Percentiles rank a stretch among this genome's conserved stretches.
phyloP scores from a whole-genome alignment of 2,888 invertebrate genomes.

The Rhamphomyia laevipes region DNA sequence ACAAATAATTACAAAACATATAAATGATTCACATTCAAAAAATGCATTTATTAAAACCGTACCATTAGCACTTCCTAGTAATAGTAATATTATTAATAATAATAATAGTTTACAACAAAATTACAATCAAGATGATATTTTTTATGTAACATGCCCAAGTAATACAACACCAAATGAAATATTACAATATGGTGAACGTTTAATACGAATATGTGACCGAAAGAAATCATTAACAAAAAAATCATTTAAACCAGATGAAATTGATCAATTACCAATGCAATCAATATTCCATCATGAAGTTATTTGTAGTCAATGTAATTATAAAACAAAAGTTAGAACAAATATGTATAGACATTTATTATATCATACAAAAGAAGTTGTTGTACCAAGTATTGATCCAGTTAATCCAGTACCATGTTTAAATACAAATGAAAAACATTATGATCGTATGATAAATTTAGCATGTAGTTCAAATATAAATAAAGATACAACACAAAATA shows the following conservation, averaged over 20 bases:
- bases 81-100: slow-evolving; percentile 1
- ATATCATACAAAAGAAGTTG: slow-evolving; percentile 45
- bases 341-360: slow-evolving; percentile 62
- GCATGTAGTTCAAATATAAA: slow-evolving; percentile 51
- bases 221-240: slow-evolving; percentile 23
- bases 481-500: slow-evolving; percentile 20
- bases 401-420: slow-evolving; percentile 74
- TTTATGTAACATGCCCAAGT: slow-evolving; percentile 40
- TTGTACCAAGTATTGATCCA: slow-evolving; percentile 54
- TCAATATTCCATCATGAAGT: slow-evolving; percentile 50
- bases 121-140: background rate
- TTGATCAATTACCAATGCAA: slow-evolving; percentile 49
- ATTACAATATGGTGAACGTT: slow-evolving; percentile 22
- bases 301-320: slow-evolving; percentile 55
- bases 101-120: background rate
- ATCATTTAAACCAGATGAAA: slow-evolving; percentile 47
- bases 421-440: slow-evolving; percentile 65
- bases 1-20: slow-evolving; percentile 37
- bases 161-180: slow-evolving; percentile 16
- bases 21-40: slow-evolving; percentile 42
- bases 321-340: slow-evolving; percentile 53
- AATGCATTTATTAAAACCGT: slow-evolving; percentile 29
- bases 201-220: slow-evolving; percentile 22
- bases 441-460: slow-evolving; percentile 74
- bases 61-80: slow-evolving; percentile 27